phyloP scores from a whole-genome alignment of 2,888 invertebrate species.

The Caenorhabditis sp. region DNA sequence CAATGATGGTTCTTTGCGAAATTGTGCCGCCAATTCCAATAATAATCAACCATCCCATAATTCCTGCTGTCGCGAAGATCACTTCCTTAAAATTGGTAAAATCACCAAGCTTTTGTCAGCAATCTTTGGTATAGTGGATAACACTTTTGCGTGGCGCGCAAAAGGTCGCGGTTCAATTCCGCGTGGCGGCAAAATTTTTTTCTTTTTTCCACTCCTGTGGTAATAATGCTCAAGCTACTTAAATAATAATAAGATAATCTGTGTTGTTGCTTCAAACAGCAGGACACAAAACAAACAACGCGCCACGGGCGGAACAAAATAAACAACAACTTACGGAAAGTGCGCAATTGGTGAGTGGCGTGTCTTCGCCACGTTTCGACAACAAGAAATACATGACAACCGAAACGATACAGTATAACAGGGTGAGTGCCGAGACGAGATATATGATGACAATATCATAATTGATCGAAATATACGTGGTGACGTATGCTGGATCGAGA shows the following conservation, averaged over 20 bases:
- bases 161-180: too few relatives aligned
- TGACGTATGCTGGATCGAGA: constrained; percentile 67
- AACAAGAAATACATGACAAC: constrained; percentile 64
- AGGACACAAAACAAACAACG: too few relatives aligned
- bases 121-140: background rate
- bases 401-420: constrained; percentile 68
- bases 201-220: too few relatives aligned
- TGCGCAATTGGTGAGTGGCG: constrained; percentile 64
- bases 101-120: too few relatives aligned
- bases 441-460: constrained; percentile 67
- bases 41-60: constrained; percentile 69
- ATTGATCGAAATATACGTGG: constrained; percentile 69
- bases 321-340: constrained; percentile 54
- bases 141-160: too few relatives aligned
- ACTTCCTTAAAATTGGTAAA: constrained; percentile 57
- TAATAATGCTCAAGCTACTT: too few relatives aligned
- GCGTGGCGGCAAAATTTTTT: too few relatives aligned
- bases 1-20: constrained; percentile 67
- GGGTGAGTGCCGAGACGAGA: constrained; percentile 61
- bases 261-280: too few relatives aligned
- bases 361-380: constrained; percentile 55
- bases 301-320: background rate
- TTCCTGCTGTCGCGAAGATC: constrained; percentile 66
- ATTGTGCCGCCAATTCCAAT: constrained; percentile 69
- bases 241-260: too few relatives aligned